Conservation (phyloP, 2,888 invertebrate genomes). For the Allophyes oxyacanthae region DNA sequence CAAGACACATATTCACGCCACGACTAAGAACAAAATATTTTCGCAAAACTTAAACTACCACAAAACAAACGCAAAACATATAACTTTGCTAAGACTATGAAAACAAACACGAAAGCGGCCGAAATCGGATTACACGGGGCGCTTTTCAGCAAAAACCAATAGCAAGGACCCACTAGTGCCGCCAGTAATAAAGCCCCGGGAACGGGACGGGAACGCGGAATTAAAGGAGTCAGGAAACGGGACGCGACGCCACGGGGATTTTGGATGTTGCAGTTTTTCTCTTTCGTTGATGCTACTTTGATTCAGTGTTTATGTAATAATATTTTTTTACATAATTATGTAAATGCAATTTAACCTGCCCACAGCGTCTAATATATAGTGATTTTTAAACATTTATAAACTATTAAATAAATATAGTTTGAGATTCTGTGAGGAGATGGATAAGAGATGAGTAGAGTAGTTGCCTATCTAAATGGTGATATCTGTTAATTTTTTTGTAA, state of each 20-base stretch:
- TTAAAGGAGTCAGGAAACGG: constrained; percentile 44
- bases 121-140: constrained; percentile 68
- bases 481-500: too few species aligned
- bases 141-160: constrained; percentile 64
- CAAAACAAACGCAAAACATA: constrained; percentile 59
- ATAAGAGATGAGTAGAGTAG: too few species aligned
- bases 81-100: constrained; percentile 63
- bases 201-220: constrained; percentile 48
- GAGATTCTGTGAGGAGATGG: too few species aligned
- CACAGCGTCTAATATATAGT: too few species aligned
- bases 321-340: too few species aligned
- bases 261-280: constrained; percentile 24
- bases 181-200: constrained; percentile 39
- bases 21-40: constrained; percentile 46
- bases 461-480: too few species aligned
- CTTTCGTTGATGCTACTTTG: constrained; percentile 15
- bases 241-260: constrained; percentile 17
- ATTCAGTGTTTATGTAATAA: not conserved
- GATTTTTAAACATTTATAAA: too few species aligned
- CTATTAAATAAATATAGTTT: too few species aligned
- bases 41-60: constrained; percentile 51
- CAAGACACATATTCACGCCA: constrained; percentile 9
- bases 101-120: constrained; percentile 64
- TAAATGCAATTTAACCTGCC: too few species aligned
- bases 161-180: constrained; percentile 54